Evolutionary conservation across 2,797 vertebrate genomes (phyloP), one percentile per base, ranked within the genome.

Genomic region (Melanotaenia parkinsoni): DNA sequence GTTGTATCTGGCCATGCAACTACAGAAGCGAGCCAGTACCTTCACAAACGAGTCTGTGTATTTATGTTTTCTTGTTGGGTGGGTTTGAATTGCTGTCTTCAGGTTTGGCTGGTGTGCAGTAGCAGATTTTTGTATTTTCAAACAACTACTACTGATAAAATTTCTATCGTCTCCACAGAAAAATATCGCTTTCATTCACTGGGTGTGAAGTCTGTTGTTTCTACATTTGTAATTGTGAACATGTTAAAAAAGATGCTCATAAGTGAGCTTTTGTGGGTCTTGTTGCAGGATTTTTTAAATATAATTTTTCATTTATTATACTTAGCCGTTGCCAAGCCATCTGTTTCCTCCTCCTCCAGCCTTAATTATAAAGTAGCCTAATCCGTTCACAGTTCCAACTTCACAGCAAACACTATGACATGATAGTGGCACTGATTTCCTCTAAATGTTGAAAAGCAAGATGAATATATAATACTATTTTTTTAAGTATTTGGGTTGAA

Each of bases 351-450:
- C 12, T 58, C 35, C 51, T 30, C 35, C 16, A 14, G 16, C 0
- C 8, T 50, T 68, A 50, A 51, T 63, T 47, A 37, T 45, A 81
- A 66, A 53, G 40, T 63, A 18, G 11, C n/a, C 33, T 40, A 63
- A 70, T 57, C 24, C 6, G 4, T n/a, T 43, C 3, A 6, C 53
- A 54, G 59, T 53, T 54, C 6, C 53, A 47, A 35, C 58, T 76
- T 37, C 58, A 45, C 11, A 40, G 7, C 30, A 24, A 63, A 57
- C 37, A 20, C 8, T 24, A 11, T 58, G 1, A 40, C 45, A 54
- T n/a, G 37, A 50, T 33, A 54, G 5, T 33, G 13, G 43, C 50
- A 35, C 33, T 26, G 13, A 64, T 45, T 18, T 37, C 45, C 20
- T 51, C 16, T 43, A 32, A 43, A 26, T 58, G 7, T 56, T 12